Evolutionary conservation across 2,888 invertebrate genomes (phyloP), one percentile per base, ranked within the genome.

Genomic region (Agrochola lychnidis): DNA sequence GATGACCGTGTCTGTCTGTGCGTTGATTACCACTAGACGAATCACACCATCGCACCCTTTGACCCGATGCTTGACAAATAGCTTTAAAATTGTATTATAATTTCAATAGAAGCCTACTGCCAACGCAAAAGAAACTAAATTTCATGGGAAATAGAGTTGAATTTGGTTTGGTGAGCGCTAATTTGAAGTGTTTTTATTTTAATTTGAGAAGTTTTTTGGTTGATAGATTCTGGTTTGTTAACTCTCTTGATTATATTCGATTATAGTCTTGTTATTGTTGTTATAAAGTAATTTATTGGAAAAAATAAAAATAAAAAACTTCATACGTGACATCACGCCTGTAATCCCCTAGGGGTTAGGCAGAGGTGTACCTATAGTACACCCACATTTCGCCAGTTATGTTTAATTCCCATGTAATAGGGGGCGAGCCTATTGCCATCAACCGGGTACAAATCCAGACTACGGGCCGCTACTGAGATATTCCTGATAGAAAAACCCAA

Each of bases 11-110:
- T 91, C 93, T 89, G 93, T 92, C 92, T 78, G 86, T 92, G 82
- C 89, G 92, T 94, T 94, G 94, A 94, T 95, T 94, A 94, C 90
- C 91, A 91, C 90, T 91, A 93, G 93, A 92, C 93, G 92, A 90
- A 93, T 94, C 90, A 88, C 92, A 92, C 94, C 92, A 92, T 93
- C 89, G 86, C 92, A 91, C 93, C 94, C 94, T 93, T 90, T 93
- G 94, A 94, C 94, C 93, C 89, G 77, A 83, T 87, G 81, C 88
- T 92, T 95, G 95, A 95, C 95, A 95, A 95, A 95, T 94, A 93
- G 91, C 93, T 92, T 91, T 89, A 88, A 91, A 91, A 90, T 92
- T 90, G 90, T 88, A 88, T 80, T 84, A 87, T 87, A 83, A 84
- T 81, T 83, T 83, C 80, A 78, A 78, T 76, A 82, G 53, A 61